Evolutionary conservation across 2,797 vertebrate species (phyloP).

Genomic region (Harpagifer antarcticus): DNA sequence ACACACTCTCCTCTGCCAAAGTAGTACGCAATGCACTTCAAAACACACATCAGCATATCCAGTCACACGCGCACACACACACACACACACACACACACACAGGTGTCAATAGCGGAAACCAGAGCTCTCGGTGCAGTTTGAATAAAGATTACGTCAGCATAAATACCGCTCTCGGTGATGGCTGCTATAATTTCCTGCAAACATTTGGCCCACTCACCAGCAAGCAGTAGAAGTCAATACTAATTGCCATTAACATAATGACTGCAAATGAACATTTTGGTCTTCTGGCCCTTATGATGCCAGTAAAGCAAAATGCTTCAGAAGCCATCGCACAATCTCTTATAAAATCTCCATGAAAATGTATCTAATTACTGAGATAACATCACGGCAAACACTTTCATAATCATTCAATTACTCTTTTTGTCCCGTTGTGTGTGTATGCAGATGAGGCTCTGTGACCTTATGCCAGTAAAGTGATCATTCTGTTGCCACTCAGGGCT

Average conservation of each 20-base stretch:
- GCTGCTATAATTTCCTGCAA: slow-evolving; percentile 61
- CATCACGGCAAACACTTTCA: slow-evolving; percentile 34
- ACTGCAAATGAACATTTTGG: slow-evolving; percentile 74
- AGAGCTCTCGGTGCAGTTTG: slow-evolving; percentile 31
- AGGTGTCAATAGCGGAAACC: slow-evolving; percentile 32
- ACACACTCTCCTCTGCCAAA: slow-evolving; percentile 59
- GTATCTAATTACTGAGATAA: slow-evolving; percentile 46
- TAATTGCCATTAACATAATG: slow-evolving; percentile 78
- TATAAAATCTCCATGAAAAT: slow-evolving; percentile 46
- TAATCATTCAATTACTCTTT: slow-evolving; percentile 41
- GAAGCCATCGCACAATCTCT: slow-evolving; percentile 49
- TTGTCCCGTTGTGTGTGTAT: slow-evolving; percentile 11
- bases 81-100: slow-evolving; percentile 4
- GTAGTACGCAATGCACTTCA: slow-evolving; percentile 34
- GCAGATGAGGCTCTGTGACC: slow-evolving; percentile 44
- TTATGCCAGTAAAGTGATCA: slow-evolving; percentile 46
- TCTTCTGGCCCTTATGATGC: slow-evolving; percentile 57
- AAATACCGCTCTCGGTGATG: slow-evolving; percentile 48
- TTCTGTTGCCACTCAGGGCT: slow-evolving; percentile 32
- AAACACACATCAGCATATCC: slow-evolving; percentile 40
- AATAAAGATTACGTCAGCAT: slow-evolving; percentile 54
- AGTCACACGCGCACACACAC: slow-evolving; percentile 11
- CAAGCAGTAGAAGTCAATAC: slow-evolving; percentile 71
- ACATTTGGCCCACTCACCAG: slow-evolving; percentile 60
- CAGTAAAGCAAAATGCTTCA: slow-evolving; percentile 63